A percentile compares a stretch with the other conserved stretches of the same genome.
These are phyloP conservation scores for Globia sparganii DNA, from an alignment of 2,888 invertebrate species.

Conservation along the genomic window DNA sequence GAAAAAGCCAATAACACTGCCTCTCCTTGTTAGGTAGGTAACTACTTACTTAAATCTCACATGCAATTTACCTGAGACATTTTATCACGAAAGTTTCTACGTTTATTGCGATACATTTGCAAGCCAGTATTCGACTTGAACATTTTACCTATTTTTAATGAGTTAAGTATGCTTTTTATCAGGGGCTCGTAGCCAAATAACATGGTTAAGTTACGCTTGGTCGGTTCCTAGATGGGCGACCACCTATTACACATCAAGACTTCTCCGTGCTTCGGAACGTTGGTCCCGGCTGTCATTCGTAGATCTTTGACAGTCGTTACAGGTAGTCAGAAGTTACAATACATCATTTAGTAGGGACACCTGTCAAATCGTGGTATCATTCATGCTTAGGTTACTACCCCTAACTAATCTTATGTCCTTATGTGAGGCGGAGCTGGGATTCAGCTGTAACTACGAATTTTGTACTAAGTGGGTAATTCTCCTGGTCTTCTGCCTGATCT, in stretches of 20 bases:
- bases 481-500: background rate
- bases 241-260: too few relatives aligned
- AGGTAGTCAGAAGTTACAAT: background rate
- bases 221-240: background rate
- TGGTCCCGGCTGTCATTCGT: background rate
- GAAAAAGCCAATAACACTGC: slow-evolving; percentile 7
- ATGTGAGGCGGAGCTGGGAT: background rate
- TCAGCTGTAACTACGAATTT: background rate
- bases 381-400: background rate
- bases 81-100: background rate
- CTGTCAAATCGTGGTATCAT: background rate
- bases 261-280: background rate
- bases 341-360: too few relatives aligned
- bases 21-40: background rate
- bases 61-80: slow-evolving; percentile 3
- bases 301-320: background rate
- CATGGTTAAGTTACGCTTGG: background rate
- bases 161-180: background rate
- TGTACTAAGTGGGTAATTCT: too few relatives aligned
- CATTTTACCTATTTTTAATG: background rate
- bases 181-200: background rate
- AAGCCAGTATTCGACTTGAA: background rate
- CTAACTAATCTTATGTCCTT: background rate
- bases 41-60: background rate
- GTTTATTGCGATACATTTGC: slow-evolving; percentile 14